phyloP scores from a whole-genome alignment of 2,888 invertebrate genomes.

The Formica aserva region DNA sequence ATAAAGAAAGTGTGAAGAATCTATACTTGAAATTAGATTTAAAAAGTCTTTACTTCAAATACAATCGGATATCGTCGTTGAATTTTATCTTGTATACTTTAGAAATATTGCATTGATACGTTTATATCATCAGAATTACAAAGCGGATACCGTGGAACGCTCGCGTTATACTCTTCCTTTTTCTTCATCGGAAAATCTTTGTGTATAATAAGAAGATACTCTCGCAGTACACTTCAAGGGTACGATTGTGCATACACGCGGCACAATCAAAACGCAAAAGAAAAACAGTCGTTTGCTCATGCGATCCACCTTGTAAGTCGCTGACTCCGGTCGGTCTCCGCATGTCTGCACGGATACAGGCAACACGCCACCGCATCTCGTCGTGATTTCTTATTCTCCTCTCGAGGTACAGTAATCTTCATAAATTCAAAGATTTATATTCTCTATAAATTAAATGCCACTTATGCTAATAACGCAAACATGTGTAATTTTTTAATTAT shows the following conservation, averaged over 20 bases:
- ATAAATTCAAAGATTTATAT: background rate
- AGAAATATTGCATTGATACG: background rate
- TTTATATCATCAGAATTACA: background rate
- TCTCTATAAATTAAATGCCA: background rate
- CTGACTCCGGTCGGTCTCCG: conserved; percentile 28
- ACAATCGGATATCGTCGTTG: background rate
- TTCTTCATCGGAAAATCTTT: conserved; percentile 7
- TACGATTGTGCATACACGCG: conserved; percentile 35
- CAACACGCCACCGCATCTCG: conserved; percentile 15
- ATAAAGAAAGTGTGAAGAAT: background rate
- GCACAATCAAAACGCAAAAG: conserved; percentile 35
- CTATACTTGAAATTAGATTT: background rate
- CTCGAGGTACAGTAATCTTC: conserved; percentile 5
- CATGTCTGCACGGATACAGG: conserved; percentile 3
- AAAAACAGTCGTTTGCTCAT: conserved; percentile 35
- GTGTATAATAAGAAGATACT: conserved; percentile 39
- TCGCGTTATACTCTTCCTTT: background rate
- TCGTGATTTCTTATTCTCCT: conserved; percentile 18
- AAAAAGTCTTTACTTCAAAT: background rate
- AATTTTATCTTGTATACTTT: background rate
- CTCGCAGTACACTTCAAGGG: conserved; percentile 5
- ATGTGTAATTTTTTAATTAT: background rate
- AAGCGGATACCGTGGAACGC: background rate
- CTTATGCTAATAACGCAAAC: background rate
- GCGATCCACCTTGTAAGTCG: conserved; percentile 22